Percentiles rank a stretch among this genome's conserved stretches.
Evolutionary conservation across 2,888 invertebrate species (phyloP).

Genomic region (Macaria notata): DNA sequence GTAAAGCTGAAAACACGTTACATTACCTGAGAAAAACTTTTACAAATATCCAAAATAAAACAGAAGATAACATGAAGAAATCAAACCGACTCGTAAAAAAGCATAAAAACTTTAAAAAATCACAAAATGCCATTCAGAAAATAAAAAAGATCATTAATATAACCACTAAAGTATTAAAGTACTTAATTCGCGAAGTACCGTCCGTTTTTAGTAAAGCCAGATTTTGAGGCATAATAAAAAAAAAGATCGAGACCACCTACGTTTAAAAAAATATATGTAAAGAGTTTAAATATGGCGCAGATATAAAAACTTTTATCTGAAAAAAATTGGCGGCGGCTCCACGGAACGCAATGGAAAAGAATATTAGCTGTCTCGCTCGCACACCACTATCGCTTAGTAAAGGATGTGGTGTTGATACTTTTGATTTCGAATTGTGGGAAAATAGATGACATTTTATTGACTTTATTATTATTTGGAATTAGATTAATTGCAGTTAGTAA

Average conservation of each 20-base stretch:
- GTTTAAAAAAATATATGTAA: slow-evolving; percentile 8
- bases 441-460: too few relatives aligned
- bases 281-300: slow-evolving; percentile 30
- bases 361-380: slow-evolving; percentile 57
- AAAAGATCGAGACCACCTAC: slow-evolving; percentile 31
- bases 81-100: slow-evolving; percentile 1
- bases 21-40: too few relatives aligned
- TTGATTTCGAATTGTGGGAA: not conserved
- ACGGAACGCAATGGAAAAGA: slow-evolving; percentile 59
- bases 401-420: slow-evolving; percentile 55
- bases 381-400: slow-evolving; percentile 47
- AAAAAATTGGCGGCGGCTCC: slow-evolving; percentile 40
- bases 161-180: slow-evolving; percentile 8
- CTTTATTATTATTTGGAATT: too few relatives aligned
- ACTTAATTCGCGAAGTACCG: slow-evolving; percentile 7
- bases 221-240: slow-evolving; percentile 20
- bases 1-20: too few relatives aligned
- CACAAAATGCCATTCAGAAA: not conserved
- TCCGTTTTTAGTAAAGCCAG: slow-evolving; percentile 9
- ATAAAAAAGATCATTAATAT: slow-evolving; percentile 5
- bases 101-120: not conserved
- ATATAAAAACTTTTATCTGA: slow-evolving; percentile 35
- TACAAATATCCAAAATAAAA: not conserved
- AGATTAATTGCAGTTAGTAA: too few relatives aligned
- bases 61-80: not conserved